Base-by-base conservation (phyloP, 1,140 invertebrate genomes). In the Brachionus paranguensis region DNA sequence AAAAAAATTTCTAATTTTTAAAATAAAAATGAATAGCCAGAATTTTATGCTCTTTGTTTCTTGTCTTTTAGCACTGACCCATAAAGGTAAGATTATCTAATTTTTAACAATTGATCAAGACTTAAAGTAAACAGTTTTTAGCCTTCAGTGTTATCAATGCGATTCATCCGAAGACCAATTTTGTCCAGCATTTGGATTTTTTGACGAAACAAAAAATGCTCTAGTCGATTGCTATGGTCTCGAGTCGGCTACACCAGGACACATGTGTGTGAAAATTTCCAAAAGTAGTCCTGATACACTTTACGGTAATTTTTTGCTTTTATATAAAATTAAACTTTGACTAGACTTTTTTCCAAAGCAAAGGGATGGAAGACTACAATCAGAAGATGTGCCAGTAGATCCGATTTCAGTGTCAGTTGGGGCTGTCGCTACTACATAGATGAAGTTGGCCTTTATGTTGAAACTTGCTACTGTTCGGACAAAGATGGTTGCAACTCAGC, bases 81-180 rank as follows among this genome's bases (percentile, higher is more conserved):
- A 60, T 10, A 60, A 60, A 60, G 53, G 53, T 60, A 60, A 60
- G 6, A 1, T 60, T 60, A 6, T 8, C 53, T 10, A 24, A 24
- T 8, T 17, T 72, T 43, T 72, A 11, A 72, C n/a, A 17, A 6
- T 37, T 37, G 6, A 6, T 37, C 8, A 41, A 43, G 8, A 10
- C 33, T 72, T 20, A 12, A 24, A 33, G 29, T 7, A 8, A 60
- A 7, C 12, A 72, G 68, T 41, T 20, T 20, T 72, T 72, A 43
- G 72, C 47, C 29, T 83, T 29, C 81, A 83, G 70, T 84, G 83
- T n/a, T 84, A 84, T 74, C 83, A 84, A 78, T 84, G 83, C 43
- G 60, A 65, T 53, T 74, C 65, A 45, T 70, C 60, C 11, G 83
- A 76, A 43, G 70, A 84, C 60, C 45, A 72, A 64, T 78, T 50